Evolutionary conservation across 1,140 invertebrate genomes (phyloP), one percentile per base, ranked within the genome.

Genomic region (Chymomyza costata): DNA sequence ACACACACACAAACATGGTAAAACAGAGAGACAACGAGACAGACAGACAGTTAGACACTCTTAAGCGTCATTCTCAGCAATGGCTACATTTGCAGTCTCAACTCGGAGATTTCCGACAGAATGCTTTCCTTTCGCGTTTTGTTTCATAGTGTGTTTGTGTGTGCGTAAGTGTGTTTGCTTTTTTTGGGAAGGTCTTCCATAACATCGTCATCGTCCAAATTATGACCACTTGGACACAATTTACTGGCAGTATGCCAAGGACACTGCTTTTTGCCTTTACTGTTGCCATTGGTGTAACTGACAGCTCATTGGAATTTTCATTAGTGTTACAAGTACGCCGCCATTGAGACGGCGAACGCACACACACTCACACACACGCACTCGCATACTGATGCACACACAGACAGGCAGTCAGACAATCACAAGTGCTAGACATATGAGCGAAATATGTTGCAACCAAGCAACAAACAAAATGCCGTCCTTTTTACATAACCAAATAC

Each of bases 291-390:
- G 3, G 50, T 47, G 56, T 25, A 48, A 50, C 69, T 64, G 73
- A 65, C 71, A 67, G 71, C 65, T 67, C 63, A 73, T 61, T 67
- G 73, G 67, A 71, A 60, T 80, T 80, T 78, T 78, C 71, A 78
- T 78, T 78, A 80, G 73, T 67, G 63, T 73, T 80, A 56, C 71
- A 78, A 71, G 63, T 80, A 71, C 18, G 73, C 54, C 71, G 71
- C 71, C 71, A 76, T 78, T 51, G 71, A 76, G 71, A 76, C 71
- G 65, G 62, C 50, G 32, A 49, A 48, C 43, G 41, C 14, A 47
- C 41, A 59, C 3, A 25, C 41, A 25, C 41, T 30, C 21, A 10
- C 17, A 39, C 8, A 16, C 14, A 15, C 39, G 45, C 41, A 46
- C 40, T 49, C 57, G 44, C 61, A 61, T 48, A 30, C n/a, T 16